Conservation (phyloP, 2,113 vertebrate genomes). For the Catharus minimus region DNA sequence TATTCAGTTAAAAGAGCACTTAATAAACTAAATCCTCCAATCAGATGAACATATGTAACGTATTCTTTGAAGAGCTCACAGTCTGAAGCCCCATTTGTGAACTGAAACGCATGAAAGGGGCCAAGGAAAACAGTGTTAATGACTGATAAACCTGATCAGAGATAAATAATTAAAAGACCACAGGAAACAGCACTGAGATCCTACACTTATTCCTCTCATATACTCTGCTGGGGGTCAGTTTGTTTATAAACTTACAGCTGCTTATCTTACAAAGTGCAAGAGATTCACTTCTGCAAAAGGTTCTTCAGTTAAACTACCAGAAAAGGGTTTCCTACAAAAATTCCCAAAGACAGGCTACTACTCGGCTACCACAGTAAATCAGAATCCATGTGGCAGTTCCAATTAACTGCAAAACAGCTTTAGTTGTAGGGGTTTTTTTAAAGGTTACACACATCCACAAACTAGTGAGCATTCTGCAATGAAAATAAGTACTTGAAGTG, state of each 20-base stretch:
- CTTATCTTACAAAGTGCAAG: background rate
- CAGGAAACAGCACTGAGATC: background rate
- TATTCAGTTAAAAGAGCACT: background rate
- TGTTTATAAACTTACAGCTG: background rate
- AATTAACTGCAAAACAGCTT: background rate
- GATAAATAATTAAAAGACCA: background rate
- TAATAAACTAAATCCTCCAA: background rate
- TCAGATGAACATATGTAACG: background rate
- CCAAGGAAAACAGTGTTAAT: background rate
- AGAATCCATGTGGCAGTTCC: background rate
- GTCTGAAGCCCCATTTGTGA: background rate
- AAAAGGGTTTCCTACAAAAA: background rate
- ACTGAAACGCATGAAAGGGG: background rate
- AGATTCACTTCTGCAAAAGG: background rate
- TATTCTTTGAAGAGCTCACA: background rate
- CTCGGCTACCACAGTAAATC: background rate
- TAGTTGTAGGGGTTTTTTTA: rapidly evolving
- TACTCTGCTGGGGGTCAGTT: background rate
- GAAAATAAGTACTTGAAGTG: background rate
- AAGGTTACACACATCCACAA: background rate
- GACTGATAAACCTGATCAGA: background rate
- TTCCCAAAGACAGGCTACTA: background rate
- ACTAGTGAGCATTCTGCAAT: background rate
- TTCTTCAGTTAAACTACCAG: background rate
- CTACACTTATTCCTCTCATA: background rate